Conservation (phyloP, 1,140 invertebrate genomes). For the Lucilia cuprina region DNA sequence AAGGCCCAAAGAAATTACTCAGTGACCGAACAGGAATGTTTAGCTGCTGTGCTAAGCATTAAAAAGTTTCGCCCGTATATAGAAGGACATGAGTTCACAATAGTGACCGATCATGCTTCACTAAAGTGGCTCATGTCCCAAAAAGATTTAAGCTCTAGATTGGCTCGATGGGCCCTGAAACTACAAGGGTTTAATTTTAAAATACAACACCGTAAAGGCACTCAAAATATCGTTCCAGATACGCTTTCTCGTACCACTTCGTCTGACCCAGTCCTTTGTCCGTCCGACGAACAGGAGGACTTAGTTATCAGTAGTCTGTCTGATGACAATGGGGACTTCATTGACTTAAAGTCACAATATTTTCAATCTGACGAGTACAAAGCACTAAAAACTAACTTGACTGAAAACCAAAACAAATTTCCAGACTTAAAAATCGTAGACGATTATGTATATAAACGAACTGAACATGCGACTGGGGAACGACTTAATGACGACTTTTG, state of each 20-base stretch:
- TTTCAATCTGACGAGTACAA: slow-evolving; percentile 16
- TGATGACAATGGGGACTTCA: not conserved
- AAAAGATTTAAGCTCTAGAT: slow-evolving; percentile 54
- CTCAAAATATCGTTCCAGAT: slow-evolving; percentile 18
- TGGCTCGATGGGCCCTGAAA: slow-evolving; percentile 50
- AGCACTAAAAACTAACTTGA: not conserved
- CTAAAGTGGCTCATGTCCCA: slow-evolving; percentile 50
- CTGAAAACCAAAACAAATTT: not conserved
- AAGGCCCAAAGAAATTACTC: not conserved
- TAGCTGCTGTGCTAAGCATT: not conserved
- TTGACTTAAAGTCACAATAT: slow-evolving; percentile 22
- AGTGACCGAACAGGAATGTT: not conserved
- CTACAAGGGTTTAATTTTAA: slow-evolving; percentile 36
- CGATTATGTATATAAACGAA: slow-evolving; percentile 7
- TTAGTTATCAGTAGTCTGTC: too few species aligned
- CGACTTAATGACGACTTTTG: not conserved
- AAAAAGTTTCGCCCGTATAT: slow-evolving; percentile 24
- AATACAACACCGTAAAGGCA: slow-evolving; percentile 18
- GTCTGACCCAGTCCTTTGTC: not conserved
- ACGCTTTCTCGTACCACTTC: slow-evolving; percentile 39
- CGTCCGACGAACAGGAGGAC: too few species aligned
- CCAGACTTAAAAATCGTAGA: slow-evolving; percentile 28
- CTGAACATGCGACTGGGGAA: not conserved
- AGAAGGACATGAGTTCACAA: slow-evolving; percentile 48
- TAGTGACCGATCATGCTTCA: slow-evolving; percentile 50